phyloP scores from a whole-genome alignment of 2,113 vertebrate genomes.

The Macaca fascicularis region T2T-MFA8v1.1 NC_088376.1:92138501-92139000 shows the following conservation, averaged over 20 bases:
- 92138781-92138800: neutral
- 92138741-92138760: neutral
- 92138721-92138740: neutral
- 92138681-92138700: neutral
- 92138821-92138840: neutral
- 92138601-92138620: neutral
- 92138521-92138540: neutral
- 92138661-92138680: neutral
- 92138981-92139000: slow-evolving; percentile 70
- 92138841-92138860: neutral
- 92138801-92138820: neutral
- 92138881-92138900: neutral
- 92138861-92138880: neutral
- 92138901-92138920: neutral
- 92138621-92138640: neutral
- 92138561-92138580: neutral
- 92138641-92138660: neutral
- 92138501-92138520: neutral
- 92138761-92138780: neutral
- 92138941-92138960: slow-evolving; percentile 63
- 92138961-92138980: slow-evolving; percentile 65
- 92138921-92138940: slow-evolving; percentile 29
- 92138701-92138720: neutral
- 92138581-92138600: slow-evolving; percentile 10
- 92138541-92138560: neutral